Conservation (phyloP, 2,797 vertebrate genomes). For the Echiichthys vipera region DNA sequence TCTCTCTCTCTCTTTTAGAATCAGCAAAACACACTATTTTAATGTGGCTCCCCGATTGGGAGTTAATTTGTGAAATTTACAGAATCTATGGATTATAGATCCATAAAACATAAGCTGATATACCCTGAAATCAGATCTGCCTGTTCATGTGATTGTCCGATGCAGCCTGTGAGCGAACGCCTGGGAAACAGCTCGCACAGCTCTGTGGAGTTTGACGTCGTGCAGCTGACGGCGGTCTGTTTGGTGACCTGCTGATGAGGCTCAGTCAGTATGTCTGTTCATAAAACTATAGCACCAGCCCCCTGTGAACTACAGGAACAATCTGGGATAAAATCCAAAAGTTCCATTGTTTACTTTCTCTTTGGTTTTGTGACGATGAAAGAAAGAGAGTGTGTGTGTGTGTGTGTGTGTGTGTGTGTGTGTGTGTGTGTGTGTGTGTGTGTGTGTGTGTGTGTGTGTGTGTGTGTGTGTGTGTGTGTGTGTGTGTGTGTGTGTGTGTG, state of each 20-base stretch:
- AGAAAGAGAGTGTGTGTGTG: slow-evolving; percentile 17
- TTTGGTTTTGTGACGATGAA: slow-evolving; percentile 51
- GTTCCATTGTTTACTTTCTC: slow-evolving; percentile 61
- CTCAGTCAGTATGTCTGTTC: slow-evolving; percentile 50
- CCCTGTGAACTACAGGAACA: slow-evolving; percentile 53
- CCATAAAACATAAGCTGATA: slow-evolving; percentile 37
- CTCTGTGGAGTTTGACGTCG: neutral
- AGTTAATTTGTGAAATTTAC: slow-evolving; percentile 42
- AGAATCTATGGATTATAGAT: neutral
- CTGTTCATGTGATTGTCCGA: slow-evolving; percentile 22
- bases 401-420: slow-evolving; percentile 28
- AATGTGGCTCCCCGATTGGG: neutral
- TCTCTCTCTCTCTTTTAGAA: neutral
- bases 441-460: too few relatives aligned
- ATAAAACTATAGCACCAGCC: slow-evolving; percentile 53
- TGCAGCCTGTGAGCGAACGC: slow-evolving; percentile 15
- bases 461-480: neutral
- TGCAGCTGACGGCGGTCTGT: slow-evolving; percentile 27
- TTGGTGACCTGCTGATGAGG: slow-evolving; percentile 39
- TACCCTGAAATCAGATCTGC: slow-evolving; percentile 45
- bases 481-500: slow-evolving; percentile 32
- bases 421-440: slow-evolving; percentile 6
- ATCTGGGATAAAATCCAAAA: slow-evolving; percentile 56
- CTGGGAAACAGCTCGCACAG: neutral
- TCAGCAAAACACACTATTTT: neutral